A percentile compares a stretch with the other conserved stretches of the same genome.
Evolutionary conservation across 2,113 vertebrate species (phyloP).

Genomic region (Phasianus colchicus): DNA sequence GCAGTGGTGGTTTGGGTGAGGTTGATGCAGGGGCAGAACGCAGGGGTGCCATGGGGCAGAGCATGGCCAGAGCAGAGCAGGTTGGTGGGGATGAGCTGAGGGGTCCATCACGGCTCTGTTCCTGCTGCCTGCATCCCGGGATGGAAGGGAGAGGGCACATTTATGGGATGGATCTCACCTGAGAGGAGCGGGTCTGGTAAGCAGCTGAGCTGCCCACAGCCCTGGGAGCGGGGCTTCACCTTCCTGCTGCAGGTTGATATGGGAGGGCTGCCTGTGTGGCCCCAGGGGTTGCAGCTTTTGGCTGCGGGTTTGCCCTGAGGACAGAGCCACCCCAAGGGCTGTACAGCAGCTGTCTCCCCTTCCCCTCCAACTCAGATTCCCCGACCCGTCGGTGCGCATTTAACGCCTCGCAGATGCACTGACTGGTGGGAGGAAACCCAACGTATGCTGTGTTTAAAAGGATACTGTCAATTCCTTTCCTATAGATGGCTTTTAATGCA

Average conservation of each 20-base stretch:
- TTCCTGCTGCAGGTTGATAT: fast-evolving
- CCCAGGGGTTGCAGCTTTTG: not conserved
- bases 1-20: not conserved
- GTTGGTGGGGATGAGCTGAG: not conserved
- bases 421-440: not conserved
- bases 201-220: not conserved
- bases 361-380: not conserved
- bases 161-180: not conserved
- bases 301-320: not conserved
- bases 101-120: no score
- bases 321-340: no score
- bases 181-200: not conserved
- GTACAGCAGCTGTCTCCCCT: not conserved
- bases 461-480: not conserved
- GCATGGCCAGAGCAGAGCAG: not conserved
- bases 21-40: fast-evolving
- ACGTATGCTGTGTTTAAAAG: not conserved
- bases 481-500: not conserved
- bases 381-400: not conserved
- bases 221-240: not conserved
- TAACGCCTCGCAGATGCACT: not conserved
- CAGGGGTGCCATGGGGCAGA: not conserved
- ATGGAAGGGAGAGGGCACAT: fast-evolving
- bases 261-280: not conserved
- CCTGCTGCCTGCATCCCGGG: not conserved